Base-by-base conservation (phyloP, 2,888 invertebrate genomes). In the Cryptus viduatorius region DNA sequence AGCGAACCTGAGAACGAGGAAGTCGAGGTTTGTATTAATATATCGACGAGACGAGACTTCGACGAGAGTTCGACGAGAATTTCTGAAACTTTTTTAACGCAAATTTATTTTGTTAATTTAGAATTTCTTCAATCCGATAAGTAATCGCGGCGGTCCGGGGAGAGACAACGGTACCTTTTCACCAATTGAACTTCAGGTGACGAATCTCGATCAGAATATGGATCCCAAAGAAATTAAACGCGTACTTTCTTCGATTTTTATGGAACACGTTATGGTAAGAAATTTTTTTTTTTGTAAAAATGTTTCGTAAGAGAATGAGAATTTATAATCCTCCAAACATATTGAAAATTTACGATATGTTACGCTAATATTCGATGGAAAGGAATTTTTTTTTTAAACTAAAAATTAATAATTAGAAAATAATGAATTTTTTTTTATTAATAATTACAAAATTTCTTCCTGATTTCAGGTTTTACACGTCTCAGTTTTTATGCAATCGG, bases 141-240 rank as follows among this genome's bases (percentile, higher is more conserved):
- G 89, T 80, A 90, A 87, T 87, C 90, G 91, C 53, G 90, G 87
- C 78, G 90, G 88, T 72, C 85, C 86, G 75, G 86, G 86, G 71
- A 71, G 79, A 14, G 87, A 87, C 24, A 93, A 89, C 85, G 90
- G 88, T 61, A 85, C 89, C 14, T 91, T 89, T 68, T 90, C 90
- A n/a, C 94, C 95, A 0, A 94, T 95, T 14, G 96, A 96, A 90
- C 94, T 96, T 69, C 94, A 95, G 86, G 95, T 97, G 46, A 95
- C 96, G 14, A 97, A 97, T 93, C 94, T 97, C 86, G 97, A 97
- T 93, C 95, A 96, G 88, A 95, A 95, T 86, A 96, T 96, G 87
- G 96, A 96, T 90, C 94, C 95, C 0, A 95, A 95, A 85, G 96
- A 96, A 88, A 95, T 97, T 94, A 95, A 95, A 90, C 95, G 95